phyloP scores from a whole-genome alignment of 2,888 invertebrate species.

The Rhamphomyia laevipes region DNA sequence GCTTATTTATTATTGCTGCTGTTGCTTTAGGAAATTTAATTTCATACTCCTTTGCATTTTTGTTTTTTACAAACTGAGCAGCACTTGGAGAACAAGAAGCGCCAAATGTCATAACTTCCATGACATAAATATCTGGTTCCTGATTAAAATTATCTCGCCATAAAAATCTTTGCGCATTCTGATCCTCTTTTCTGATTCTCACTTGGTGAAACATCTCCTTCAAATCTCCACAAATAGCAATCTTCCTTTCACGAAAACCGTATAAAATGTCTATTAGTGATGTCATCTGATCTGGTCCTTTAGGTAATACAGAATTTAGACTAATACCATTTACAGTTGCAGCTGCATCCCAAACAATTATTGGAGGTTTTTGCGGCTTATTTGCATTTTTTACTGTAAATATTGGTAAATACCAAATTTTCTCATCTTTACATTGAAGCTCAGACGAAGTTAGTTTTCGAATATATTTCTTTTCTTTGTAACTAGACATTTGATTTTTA shows the following conservation, averaged over 20 bases:
- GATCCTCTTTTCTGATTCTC: slow-evolving; percentile 18
- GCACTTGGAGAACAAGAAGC: slow-evolving; percentile 17
- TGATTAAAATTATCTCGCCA: slow-evolving; percentile 18
- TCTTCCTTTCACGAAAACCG: slow-evolving; percentile 24
- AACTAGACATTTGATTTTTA: no score
- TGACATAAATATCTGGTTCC: no score
- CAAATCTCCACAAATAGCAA: slow-evolving; percentile 25
- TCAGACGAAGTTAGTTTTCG: no score
- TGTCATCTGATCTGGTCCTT: slow-evolving; percentile 24
- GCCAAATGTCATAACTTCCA: slow-evolving; percentile 18
- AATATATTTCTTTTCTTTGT: no score
- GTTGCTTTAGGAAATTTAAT: slow-evolving; percentile 11
- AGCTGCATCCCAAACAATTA: no score
- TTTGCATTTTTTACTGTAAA: no score
- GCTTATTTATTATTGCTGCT: slow-evolving; percentile 11
- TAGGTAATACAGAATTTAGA: no score
- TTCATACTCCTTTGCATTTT: slow-evolving; percentile 12
- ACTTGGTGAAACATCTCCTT: slow-evolving; percentile 22
- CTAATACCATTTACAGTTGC: no score
- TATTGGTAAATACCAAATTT: no score
- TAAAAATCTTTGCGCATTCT: slow-evolving; percentile 23
- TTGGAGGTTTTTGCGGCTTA: no score
- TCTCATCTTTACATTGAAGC: no score
- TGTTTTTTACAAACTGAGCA: slow-evolving; percentile 17
- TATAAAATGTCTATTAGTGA: slow-evolving; percentile 26